phyloP scores from a whole-genome alignment of 1,140 invertebrate species.

The Acromyrmex echinatior region DNA sequence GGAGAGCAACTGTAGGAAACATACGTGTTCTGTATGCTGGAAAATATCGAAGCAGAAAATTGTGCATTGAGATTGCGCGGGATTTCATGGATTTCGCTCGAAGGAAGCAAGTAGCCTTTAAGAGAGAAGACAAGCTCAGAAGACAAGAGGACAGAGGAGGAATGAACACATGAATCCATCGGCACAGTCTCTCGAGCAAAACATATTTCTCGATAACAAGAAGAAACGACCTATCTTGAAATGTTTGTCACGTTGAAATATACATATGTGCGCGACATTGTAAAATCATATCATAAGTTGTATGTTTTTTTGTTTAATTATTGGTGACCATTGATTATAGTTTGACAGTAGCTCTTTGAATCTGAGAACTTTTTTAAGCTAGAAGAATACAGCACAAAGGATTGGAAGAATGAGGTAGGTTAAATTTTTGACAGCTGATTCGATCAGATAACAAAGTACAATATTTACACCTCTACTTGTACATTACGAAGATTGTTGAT shows the following conservation, averaged over 20 bases:
- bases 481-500: background rate
- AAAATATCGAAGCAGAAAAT: conserved; percentile 75
- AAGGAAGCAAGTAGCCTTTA: conserved; percentile 37
- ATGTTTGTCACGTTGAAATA: background rate
- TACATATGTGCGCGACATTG: background rate
- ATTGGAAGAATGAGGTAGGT: background rate
- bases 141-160: conserved; percentile 22
- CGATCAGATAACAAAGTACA: conserved; percentile 12
- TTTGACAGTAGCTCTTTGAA: background rate
- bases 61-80: conserved; percentile 64
- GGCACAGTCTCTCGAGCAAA: background rate
- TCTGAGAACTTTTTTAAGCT: background rate
- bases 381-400: background rate
- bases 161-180: background rate
- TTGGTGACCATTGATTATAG: background rate
- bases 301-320: background rate
- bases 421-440: background rate
- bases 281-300: background rate
- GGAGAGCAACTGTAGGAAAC: conserved; percentile 33
- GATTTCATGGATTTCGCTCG: conserved; percentile 56
- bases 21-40: conserved; percentile 50
- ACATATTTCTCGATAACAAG: conserved; percentile 52
- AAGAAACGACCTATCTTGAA: background rate
- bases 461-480: background rate
- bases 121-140: conserved; percentile 11